Base-by-base conservation (phyloP, 2,888 invertebrate genomes). In the Meganola albula region DNA sequence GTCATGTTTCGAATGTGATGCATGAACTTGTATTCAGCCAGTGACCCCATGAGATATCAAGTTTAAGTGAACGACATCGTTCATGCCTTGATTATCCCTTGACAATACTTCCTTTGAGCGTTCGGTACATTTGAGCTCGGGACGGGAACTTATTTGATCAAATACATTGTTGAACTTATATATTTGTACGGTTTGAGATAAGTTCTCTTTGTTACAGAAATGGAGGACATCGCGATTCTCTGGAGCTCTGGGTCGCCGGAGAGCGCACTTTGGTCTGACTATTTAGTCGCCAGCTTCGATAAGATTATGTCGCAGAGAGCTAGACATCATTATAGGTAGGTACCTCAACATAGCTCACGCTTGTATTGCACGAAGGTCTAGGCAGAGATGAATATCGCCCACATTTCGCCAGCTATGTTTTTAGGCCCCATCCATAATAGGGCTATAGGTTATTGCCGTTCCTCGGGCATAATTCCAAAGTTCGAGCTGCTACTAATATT, bases 221-320 rank as follows among this genome's bases (percentile, higher is more conserved):
- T 93, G 89, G 93, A 94, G 75, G 94, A 94, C 68, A 93, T 95
- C 46, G 87, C 94, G 37, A 92, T 95, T 62, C 82, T 95, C 39
- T 94, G 93, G 64, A 91, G 93, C 56, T 91, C 91, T 37, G 90
- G 90, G 38, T 94, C 93, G 53, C 92, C 93, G 29, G 91, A 93
- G 48, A 93, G 94, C 41, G 89, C 89, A 12, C 74, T 93, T 31
- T 93, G 95, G 92, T 93, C 93, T 10, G 92, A 92, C 63, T 95
- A 94, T 72, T 89, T 95, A 50, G 90, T 91, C 27, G 91, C 91
- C 34, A 93, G 94, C 73, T 95, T 95, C 73, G 92, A 94, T 69
- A 93, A 94, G 77, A 93, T 94, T 52, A 92, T 93, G 80, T 91
- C 92, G 42, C 93, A 94, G 63, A 90, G 93, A 60, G 93, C 92